Evolutionary conservation across 2,797 vertebrate species (phyloP), one percentile per base, ranked within the genome.

Genomic region (Tadarida brasiliensis): DNA sequence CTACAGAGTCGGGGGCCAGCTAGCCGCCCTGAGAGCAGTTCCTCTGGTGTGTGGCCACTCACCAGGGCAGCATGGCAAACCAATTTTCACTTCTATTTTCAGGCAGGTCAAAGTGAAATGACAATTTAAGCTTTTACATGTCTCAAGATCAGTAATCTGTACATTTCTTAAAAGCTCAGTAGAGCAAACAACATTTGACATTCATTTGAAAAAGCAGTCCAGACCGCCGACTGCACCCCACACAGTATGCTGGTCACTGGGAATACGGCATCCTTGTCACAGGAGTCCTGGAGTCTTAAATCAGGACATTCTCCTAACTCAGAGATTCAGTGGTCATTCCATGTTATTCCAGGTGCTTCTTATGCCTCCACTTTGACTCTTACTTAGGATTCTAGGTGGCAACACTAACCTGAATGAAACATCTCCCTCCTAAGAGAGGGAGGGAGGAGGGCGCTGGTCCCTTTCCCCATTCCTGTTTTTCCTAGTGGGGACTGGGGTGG

Each of bases 61-160:
- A 7, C 6, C 7, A 95, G 77, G 89, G 39, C 33, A 28, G 63
- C 9, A 7, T 0, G 3, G 65, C 39, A 83, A 95, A 33, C 24
- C 20, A 57, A 77, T 28, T 87, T 86, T 87, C 54, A 80, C 73
- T 89, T 90, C 85, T 49, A 56, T 76, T 90, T 95, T 56, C 80
- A 88, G 57, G 73, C 54, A 94, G 61, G 86, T 88, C 74, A 76
- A 78, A 87, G 78, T 63, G 61, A 96, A 95, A 80, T 63, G 82
- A 86, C 73, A 96, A 51, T 3, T 65, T 70, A 67, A 81, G 76
- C 30, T 24, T 93, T 61, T 70, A 77, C 56, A 44, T 74, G 30
- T 47, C 61, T 54, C 59, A 93, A 86, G 61, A 11, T 74, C 56
- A n/a, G 65, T 56, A 87, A 12, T 56, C 70, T 33, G 19, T 22